These are phyloP conservation scores for Nebria brevicollis DNA, from an alignment of 2,888 invertebrate species.

Conservation along the genomic window DNA sequence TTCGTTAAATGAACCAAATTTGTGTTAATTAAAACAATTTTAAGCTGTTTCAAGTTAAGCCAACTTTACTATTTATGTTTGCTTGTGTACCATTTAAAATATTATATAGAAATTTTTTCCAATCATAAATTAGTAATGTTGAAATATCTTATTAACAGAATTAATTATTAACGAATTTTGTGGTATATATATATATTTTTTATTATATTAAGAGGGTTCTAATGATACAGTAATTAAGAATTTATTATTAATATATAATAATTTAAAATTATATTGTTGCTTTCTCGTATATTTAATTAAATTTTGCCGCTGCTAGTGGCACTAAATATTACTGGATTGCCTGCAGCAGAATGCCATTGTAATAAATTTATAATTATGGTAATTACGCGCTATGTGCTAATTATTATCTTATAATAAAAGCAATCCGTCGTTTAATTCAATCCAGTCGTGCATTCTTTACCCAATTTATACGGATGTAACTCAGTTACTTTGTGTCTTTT, in stretches of 20 bases:
- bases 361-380: slow-evolving; percentile 44
- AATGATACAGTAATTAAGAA: background rate
- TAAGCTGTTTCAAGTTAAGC: no score
- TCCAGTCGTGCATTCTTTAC: slow-evolving; percentile 23
- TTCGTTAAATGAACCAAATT: no score
- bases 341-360: slow-evolving; percentile 28
- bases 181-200: no score
- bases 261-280: background rate
- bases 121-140: no score
- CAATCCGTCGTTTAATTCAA: slow-evolving; percentile 27
- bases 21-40: no score
- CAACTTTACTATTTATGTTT: no score
- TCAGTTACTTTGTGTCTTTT: background rate
- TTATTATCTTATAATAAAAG: slow-evolving; percentile 36
- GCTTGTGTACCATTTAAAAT: no score
- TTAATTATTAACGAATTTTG: no score
- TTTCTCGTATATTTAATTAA: background rate
- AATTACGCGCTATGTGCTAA: slow-evolving; percentile 38
- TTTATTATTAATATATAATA: background rate
- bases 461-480: background rate
- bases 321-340: slow-evolving; percentile 36
- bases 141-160: no score
- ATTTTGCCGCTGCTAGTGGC: background rate
- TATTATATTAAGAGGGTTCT: background rate
- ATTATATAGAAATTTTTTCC: no score